Base-by-base conservation (phyloP, 2,797 vertebrate species). In the Xenopus petersii region DNA sequence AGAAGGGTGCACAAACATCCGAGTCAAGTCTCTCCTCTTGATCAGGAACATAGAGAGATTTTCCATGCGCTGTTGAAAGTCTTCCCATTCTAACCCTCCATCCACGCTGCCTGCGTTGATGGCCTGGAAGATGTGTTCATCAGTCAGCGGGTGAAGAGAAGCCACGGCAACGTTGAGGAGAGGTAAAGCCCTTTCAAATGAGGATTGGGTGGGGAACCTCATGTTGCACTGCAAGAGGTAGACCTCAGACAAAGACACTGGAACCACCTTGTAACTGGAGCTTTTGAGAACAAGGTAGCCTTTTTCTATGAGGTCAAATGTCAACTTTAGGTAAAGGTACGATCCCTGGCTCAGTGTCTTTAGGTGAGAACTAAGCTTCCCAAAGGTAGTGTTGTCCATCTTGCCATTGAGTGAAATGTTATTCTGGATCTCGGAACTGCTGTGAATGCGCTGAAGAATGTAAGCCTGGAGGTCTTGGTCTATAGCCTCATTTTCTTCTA, bases 141-240 rank as follows among this genome's bases (percentile, higher is more conserved):
- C 97, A 24, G 90, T 98, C 84, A 99, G 93, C 1, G 97, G 97
- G 67, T 98, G 97, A 60, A 99, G 94, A n/a, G 97, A 98, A 48
- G 97, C 97, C 88, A 99, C 94, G 61, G 96, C 95, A 85, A 99
- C 96, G 64, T 98, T 98, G 87, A 99, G 94, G 83, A 98, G 93
- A 49, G 96, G 97, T 81, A 98, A 94, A 56, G 96, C 97, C 78
- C 97, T 94, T 80, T 98, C 96, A 81, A 99, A 99, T 58, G 97
- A 98, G 61, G 97, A 98, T 93, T 98, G 97, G 4, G 97, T 98
- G 75, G 96, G 97, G 89, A 99, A 98, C 83, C 96, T 96, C 96
- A 99, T 98, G 91, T 99, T 98, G 92, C 96, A 98, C 89, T 99
- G 97, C 82, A 98, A 88, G 82, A 99, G 92, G 86, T 98, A 99